Conservation (phyloP, 1,140 invertebrate species). For the Monomorium pharaonis region DNA sequence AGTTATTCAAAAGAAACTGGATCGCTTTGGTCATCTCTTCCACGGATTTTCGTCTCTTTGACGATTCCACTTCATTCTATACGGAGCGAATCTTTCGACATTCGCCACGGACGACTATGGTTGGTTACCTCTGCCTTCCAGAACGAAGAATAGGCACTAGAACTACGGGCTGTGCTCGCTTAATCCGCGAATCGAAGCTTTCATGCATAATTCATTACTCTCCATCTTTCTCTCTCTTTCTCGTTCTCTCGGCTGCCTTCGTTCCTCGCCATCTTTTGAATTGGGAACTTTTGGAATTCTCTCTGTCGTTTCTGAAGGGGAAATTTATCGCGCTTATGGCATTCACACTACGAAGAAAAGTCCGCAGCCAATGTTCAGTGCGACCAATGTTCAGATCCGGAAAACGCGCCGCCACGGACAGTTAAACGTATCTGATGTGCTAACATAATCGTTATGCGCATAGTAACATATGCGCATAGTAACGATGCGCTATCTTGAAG, state of each 20-base stretch:
- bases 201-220: conserved; percentile 84
- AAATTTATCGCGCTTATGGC: conserved; percentile 83
- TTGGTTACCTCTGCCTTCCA: conserved; percentile 67
- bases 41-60: conserved; percentile 70
- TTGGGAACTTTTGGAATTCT: conserved; percentile 81
- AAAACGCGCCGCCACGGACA: conserved; percentile 22
- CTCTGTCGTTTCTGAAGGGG: conserved; percentile 70
- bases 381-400: conserved; percentile 33
- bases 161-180: conserved; percentile 74
- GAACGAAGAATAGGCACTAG: conserved; percentile 75
- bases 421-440: neutral
- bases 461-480: neutral
- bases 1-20: conserved; percentile 71
- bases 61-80: conserved; percentile 72
- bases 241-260: neutral
- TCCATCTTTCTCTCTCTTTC: conserved; percentile 33
- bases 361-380: conserved; percentile 42
- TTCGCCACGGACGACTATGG: conserved; percentile 67
- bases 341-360: conserved; percentile 76
- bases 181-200: conserved; percentile 85
- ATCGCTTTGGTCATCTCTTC: conserved; percentile 71
- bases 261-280: conserved; percentile 77
- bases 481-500: neutral
- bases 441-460: conserved; percentile 2
- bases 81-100: conserved; percentile 71